Percentiles rank a stretch among this genome's conserved stretches.
Evolutionary conservation across 2,888 invertebrate species (phyloP).

Genomic region (Hartigia nigra): DNA sequence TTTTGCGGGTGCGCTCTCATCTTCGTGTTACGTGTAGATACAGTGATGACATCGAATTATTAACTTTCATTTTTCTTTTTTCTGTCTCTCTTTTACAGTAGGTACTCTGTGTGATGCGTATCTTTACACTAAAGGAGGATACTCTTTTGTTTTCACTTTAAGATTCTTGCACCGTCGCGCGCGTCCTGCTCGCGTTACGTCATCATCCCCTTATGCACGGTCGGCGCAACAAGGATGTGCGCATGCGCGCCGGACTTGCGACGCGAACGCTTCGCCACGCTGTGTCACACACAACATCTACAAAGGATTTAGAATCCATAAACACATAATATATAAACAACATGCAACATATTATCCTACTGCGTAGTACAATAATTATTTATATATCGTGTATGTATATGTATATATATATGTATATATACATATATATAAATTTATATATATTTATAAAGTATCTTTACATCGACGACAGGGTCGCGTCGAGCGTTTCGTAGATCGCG

Average conservation of each 20-base stretch:
- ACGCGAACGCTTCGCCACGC: constrained; percentile 22
- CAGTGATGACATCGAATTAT: constrained; percentile 33
- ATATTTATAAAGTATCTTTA: constrained; percentile 26
- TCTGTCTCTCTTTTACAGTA: not conserved
- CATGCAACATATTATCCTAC: constrained; percentile 65
- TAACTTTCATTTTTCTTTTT: constrained; percentile 4
- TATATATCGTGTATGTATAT: constrained; percentile 26
- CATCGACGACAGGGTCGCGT: not conserved
- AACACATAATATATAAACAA: constrained; percentile 66
- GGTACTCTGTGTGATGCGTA: not conserved
- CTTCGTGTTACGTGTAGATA: constrained; percentile 31
- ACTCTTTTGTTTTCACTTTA: not conserved
- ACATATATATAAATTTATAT: constrained; percentile 31
- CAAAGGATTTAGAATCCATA: constrained; percentile 62
- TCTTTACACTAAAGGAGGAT: constrained; percentile 4
- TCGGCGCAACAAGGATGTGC: not conserved
- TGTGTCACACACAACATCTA: constrained; percentile 61
- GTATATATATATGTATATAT: constrained; percentile 3
- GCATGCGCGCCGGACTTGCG: not conserved
- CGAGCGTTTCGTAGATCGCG: not conserved
- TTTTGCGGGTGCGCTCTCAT: constrained; percentile 22
- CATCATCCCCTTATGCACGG: not conserved
- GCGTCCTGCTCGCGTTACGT: not conserved
- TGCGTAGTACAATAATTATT: constrained; percentile 53
- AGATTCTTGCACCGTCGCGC: constrained; percentile 2